Evolutionary conservation across 1,140 invertebrate species (phyloP), one percentile per base, ranked within the genome.

Genomic region (Anoplolepis gracilipes): DNA sequence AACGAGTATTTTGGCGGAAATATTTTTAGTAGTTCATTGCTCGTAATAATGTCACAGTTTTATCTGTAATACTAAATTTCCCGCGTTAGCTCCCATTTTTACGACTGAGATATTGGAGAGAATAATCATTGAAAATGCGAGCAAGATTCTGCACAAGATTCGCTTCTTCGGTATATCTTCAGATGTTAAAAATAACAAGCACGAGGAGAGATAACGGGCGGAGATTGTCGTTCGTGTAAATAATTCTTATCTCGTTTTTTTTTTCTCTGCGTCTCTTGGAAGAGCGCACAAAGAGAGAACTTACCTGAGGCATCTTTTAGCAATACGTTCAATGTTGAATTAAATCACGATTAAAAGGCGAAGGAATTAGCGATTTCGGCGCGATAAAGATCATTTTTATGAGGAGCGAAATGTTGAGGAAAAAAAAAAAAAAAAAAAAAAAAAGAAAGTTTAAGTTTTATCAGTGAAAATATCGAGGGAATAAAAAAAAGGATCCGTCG

Each of bases 211-310:
- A 88, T 89, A 89, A 89, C 39, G 76, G 22, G 28, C n/a, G 39
- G 39, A 59, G 84, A 89, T 86, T 57, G 77, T 78, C 59, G 72
- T 64, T 78, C 65, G 46, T 75, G 85, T 73, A 90, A 90, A 90
- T 79, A 84, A 84, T 70, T 57, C 85, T 90, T 90, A 89, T 90
- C 87, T 87, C 59, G 28, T 79, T 75, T 65, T 16, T 19, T 79
- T 79, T 16, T 19, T 79, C 75, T 72, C 59, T 33, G 13, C 28
- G 1, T 2, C n/a, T 61, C 61, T n/a, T n/a, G 11, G 13, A 33
- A n/a, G 13, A 33, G 30, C n/a, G 81, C 46, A 61, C 33, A 39
- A 11, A 84, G 33, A 49, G 30, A 62, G 19, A n/a, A 2, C 25
- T 55, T 55, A n/a, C 30, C 64, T 10, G 76, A 39, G 25, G 28